These are phyloP conservation scores for Ichneumoninae sp. DNA, from an alignment of 2,888 invertebrate genomes.

Conservation along the genomic window DNA sequence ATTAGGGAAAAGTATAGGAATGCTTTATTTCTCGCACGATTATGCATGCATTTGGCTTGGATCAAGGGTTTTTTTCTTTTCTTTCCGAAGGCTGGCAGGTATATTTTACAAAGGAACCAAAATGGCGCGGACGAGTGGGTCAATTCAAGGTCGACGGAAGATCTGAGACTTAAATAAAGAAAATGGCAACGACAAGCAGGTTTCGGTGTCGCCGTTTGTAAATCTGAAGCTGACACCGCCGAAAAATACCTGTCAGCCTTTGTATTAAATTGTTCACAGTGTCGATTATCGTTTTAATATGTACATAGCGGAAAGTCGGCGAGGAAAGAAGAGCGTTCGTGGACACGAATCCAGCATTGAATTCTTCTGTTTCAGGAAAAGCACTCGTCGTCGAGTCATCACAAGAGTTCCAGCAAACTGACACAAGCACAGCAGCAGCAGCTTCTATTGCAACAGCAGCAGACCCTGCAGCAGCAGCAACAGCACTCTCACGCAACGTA, in stretches of 20 bases:
- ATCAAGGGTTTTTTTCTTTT: neutral
- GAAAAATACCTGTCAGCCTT: neutral
- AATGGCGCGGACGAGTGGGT: conserved; percentile 5
- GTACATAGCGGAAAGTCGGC: neutral
- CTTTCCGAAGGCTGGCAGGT: neutral
- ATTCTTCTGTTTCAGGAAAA: conserved; percentile 79
- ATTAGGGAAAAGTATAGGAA: conserved; percentile 23
- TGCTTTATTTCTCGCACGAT: conserved; percentile 47
- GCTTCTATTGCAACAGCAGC: conserved; percentile 62
- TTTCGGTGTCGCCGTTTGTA: neutral
- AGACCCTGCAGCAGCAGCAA: conserved; percentile 73
- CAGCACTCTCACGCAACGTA: conserved; percentile 77
- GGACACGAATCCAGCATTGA: conserved; percentile 58
- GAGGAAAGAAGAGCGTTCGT: conserved; percentile 1
- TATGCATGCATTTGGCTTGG: conserved; percentile 38
- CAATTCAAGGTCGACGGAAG: neutral
- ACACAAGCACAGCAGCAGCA: conserved; percentile 77
- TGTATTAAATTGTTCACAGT: neutral
- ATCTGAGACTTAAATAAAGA: neutral
- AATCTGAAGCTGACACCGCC: neutral
- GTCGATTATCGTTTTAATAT: neutral
- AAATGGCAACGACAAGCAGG: neutral
- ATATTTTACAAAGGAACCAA: neutral
- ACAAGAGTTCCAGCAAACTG: conserved; percentile 80
- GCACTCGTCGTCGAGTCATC: conserved; percentile 80